These are phyloP conservation scores for Drosophila lutescens DNA, from an alignment of 2,888 invertebrate species.

Conservation along the genomic window DNA sequence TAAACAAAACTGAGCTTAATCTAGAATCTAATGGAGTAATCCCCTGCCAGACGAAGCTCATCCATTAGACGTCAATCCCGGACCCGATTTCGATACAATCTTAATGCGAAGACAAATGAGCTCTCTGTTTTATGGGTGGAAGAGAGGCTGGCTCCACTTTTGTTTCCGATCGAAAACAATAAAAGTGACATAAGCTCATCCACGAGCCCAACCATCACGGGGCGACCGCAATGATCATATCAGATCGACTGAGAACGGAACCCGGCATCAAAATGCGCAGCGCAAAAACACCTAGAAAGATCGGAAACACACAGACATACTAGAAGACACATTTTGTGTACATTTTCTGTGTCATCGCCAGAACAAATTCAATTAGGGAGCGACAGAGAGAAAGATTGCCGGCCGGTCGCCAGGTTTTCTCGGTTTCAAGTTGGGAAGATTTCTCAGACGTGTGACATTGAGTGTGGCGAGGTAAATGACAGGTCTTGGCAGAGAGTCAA, in stretches of 20 bases:
- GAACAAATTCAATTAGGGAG: conserved; percentile 65
- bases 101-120: conserved; percentile 63
- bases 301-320: conserved; percentile 23
- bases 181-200: conserved; percentile 73
- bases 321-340: conserved; percentile 38
- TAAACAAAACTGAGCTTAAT: conserved; percentile 17
- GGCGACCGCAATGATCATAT: conserved; percentile 24
- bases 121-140: conserved; percentile 48
- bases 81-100: conserved; percentile 44
- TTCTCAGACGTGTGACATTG: conserved; percentile 46
- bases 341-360: conserved; percentile 42
- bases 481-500: conserved; percentile 45
- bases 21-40: conserved; percentile 36
- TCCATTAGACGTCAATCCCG: conserved; percentile 32
- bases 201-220: conserved; percentile 34
- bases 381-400: conserved; percentile 28
- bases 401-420: conserved; percentile 37
- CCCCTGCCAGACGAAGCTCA: conserved; percentile 44
- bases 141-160: conserved; percentile 32
- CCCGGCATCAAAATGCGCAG: conserved; percentile 65
- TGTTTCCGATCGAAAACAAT: conserved; percentile 69
- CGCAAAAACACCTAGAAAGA: conserved; percentile 56
- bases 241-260: conserved; percentile 35
- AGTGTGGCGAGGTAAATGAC: conserved; percentile 57
- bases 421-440: conserved; percentile 5